Evolutionary conservation across 1,140 invertebrate species (phyloP).

Genomic region (Cydia strobilella): DNA sequence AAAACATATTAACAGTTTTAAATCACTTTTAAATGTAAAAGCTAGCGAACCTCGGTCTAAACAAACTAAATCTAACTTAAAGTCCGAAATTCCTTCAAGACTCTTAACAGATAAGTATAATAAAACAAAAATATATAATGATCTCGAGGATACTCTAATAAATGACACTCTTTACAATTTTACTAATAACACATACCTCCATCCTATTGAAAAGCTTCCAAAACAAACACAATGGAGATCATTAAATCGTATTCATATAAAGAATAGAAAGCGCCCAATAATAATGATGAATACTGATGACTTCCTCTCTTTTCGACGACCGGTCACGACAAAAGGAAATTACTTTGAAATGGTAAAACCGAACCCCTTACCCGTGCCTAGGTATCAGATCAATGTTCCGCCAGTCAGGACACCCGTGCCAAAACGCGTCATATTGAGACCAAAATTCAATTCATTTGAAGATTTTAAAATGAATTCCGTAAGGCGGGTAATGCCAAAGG

Average conservation of each 20-base stretch:
- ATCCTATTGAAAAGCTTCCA: constrained; percentile 41
- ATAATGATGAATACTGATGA: constrained; percentile 50
- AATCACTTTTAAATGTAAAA: neutral
- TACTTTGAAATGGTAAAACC: neutral
- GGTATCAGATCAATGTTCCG: constrained; percentile 7
- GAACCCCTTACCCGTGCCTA: neutral
- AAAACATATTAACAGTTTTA: neutral
- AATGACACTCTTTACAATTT: neutral
- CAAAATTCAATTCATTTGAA: constrained; percentile 43
- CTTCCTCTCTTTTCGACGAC: constrained; percentile 47
- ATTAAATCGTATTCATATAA: constrained; percentile 44
- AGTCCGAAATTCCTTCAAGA: neutral
- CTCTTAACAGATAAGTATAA: neutral
- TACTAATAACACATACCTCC: constrained; percentile 47
- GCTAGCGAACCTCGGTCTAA: neutral
- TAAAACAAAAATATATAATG: neutral
- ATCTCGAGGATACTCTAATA: neutral
- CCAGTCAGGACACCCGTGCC: constrained; percentile 32
- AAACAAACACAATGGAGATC: constrained; percentile 41
- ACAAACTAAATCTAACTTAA: neutral
- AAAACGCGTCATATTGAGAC: constrained; percentile 42
- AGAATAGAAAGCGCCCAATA: constrained; percentile 43
- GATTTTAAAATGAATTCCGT: constrained; percentile 32
- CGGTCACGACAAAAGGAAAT: constrained; percentile 33
- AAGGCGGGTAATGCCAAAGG: constrained; percentile 28